A percentile compares a stretch with the other conserved stretches of the same genome.
Evolutionary conservation across 2,113 vertebrate genomes (phyloP).

Genomic region (Cyanistes caeruleus): DNA sequence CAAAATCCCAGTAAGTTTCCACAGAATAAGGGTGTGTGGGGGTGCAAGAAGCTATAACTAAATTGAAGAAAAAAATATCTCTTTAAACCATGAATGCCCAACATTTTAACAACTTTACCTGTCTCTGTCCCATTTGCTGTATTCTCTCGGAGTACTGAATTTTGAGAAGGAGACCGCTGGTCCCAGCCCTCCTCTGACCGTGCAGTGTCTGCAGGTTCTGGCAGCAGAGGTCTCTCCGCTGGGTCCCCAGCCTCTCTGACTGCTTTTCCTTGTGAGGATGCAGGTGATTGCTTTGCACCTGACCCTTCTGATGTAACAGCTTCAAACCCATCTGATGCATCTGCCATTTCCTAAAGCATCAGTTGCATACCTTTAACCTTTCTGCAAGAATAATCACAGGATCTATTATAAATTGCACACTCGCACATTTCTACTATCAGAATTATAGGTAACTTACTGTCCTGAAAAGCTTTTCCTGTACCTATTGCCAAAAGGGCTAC

Average conservation of each 20-base stretch:
- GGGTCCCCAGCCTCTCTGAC: accelerated
- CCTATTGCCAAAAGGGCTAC: neutral
- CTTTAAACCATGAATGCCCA: neutral
- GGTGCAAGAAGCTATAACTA: neutral
- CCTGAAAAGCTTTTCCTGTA: neutral
- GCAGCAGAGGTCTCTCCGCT: neutral
- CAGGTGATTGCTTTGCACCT: neutral
- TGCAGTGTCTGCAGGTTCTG: neutral
- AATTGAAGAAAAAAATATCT: neutral
- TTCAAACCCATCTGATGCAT: neutral
- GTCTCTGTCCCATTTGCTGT: neutral
- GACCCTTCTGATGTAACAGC: neutral
- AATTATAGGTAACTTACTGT: accelerated
- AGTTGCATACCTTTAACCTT: neutral
- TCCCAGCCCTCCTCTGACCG: neutral
- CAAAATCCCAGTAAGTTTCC: neutral
- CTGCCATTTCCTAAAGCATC: slow-evolving; percentile 58
- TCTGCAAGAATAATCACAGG: neutral
- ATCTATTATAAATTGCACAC: neutral
- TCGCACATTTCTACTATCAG: neutral
- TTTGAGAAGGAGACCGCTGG: neutral
- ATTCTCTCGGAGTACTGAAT: neutral
- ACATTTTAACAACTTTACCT: slow-evolving; percentile 58
- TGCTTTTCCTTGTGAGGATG: neutral
- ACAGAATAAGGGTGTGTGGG: neutral